Conservation (phyloP, 2,888 invertebrate species). For the Crepidodera aurea region DNA sequence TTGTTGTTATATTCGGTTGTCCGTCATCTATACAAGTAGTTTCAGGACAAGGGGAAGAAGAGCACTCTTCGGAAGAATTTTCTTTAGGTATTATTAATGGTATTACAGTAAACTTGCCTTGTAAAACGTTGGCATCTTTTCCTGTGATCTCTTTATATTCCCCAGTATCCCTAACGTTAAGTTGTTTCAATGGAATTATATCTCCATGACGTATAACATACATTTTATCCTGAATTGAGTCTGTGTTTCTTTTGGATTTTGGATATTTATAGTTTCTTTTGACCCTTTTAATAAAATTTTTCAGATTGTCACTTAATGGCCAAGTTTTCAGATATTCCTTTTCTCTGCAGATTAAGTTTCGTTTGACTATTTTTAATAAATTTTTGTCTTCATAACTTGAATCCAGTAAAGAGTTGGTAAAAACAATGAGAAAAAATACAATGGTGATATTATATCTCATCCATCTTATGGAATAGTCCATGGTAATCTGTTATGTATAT, state of each 20-base stretch:
- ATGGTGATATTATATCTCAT: neutral
- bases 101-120: conserved; percentile 44
- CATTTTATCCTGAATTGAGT: conserved; percentile 33
- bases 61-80: neutral
- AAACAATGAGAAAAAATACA: neutral
- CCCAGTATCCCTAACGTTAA: conserved; percentile 35
- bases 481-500: neutral
- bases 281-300: conserved; percentile 31
- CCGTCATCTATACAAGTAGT: conserved; percentile 4
- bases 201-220: conserved; percentile 46
- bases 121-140: neutral
- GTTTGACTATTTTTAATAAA: conserved; percentile 26
- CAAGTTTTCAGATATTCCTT: conserved; percentile 30
- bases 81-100: conserved; percentile 43
- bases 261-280: conserved; percentile 16
- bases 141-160: conserved; percentile 22
- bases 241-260: neutral
- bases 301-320: conserved; percentile 36
- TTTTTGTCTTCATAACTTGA: neutral
- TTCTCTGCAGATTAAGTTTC: conserved; percentile 32
- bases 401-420: neutral
- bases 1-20: neutral
- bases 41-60: neutral
- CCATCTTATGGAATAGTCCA: neutral
- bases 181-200: conserved; percentile 41